Conservation (phyloP, 2,888 invertebrate genomes). For the Nymphalis c-album region DNA sequence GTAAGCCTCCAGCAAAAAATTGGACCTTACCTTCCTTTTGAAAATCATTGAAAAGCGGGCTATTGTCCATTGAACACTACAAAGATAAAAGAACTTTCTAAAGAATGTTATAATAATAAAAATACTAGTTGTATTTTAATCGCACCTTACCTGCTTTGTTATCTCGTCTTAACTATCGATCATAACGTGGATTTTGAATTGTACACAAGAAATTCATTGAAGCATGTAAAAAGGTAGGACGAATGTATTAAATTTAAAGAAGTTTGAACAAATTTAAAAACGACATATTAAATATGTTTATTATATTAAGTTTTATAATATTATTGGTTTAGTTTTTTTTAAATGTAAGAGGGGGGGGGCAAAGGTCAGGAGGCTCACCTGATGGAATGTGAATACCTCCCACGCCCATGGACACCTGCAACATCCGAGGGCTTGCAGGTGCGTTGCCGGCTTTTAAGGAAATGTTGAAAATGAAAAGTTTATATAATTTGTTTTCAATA, state of each 20-base stretch:
- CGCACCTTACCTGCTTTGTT: slow-evolving; percentile 35
- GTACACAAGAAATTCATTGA: slow-evolving; percentile 24
- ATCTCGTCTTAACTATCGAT: slow-evolving; percentile 20
- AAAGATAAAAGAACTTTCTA: slow-evolving; percentile 35
- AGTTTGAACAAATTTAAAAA: background rate
- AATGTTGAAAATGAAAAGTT: too few species aligned
- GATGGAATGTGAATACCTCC: too few species aligned
- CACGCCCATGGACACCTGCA: too few species aligned
- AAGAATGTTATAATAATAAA: slow-evolving; percentile 34
- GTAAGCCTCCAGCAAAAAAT: slow-evolving; percentile 14
- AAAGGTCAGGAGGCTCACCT: too few species aligned
- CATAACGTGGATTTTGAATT: slow-evolving; percentile 23
- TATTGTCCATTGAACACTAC: slow-evolving; percentile 27
- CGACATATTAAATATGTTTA: background rate
- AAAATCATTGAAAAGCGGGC: slow-evolving; percentile 23
- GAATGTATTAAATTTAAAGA: background rate
- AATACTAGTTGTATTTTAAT: slow-evolving; percentile 34
- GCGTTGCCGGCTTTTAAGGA: too few species aligned
- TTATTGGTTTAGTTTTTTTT: too few species aligned
- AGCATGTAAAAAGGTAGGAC: slow-evolving; percentile 11
- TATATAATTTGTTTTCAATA: too few species aligned
- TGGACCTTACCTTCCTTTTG: slow-evolving; percentile 26
- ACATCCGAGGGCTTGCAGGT: too few species aligned
- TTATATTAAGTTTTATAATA: background rate
- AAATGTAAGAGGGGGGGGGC: too few species aligned